phyloP scores from a whole-genome alignment of 2,113 vertebrate genomes.

The Rhinogobius similis region DNA sequence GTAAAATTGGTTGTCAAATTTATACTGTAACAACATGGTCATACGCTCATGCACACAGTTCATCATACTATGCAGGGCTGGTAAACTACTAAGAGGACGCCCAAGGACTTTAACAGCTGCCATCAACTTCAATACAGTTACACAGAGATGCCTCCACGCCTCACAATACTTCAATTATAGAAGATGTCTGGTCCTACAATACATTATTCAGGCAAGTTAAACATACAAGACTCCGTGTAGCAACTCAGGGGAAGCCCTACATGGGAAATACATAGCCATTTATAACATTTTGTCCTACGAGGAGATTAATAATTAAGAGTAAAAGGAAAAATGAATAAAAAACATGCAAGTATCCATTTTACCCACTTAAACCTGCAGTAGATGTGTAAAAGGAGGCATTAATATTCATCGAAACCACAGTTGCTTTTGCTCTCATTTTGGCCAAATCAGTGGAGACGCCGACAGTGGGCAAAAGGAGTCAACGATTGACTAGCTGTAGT shows the following conservation, averaged over 20 bases:
- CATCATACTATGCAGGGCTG: background rate
- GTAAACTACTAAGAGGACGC: background rate
- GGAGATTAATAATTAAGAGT: slow-evolving; percentile 49
- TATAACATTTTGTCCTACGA: slow-evolving; percentile 37
- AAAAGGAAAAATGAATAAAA: slow-evolving; percentile 46
- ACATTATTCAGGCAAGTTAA: slow-evolving; percentile 36
- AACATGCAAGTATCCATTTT: slow-evolving; percentile 36
- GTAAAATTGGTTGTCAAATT: too few relatives aligned
- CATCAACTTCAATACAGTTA: background rate
- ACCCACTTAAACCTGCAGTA: slow-evolving; percentile 21
- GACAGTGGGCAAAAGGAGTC: slow-evolving; percentile 31
- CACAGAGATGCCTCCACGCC: background rate
- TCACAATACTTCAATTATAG: slow-evolving; percentile 30
- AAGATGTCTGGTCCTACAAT: slow-evolving; percentile 29
- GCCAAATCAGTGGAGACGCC: slow-evolving; percentile 44
- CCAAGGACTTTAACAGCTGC: background rate
- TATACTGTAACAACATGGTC: background rate
- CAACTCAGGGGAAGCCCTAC: slow-evolving; percentile 6
- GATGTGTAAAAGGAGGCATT: slow-evolving; percentile 38
- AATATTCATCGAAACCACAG: slow-evolving; percentile 57
- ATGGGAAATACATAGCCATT: slow-evolving; percentile 29
- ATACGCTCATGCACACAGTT: slow-evolving; percentile 1
- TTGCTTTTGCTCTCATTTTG: slow-evolving; percentile 39
- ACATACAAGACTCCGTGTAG: slow-evolving; percentile 16
- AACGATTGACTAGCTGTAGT: slow-evolving; percentile 57